Percentiles rank a stretch among this genome's conserved stretches.
Conservation (phyloP, 2,113 vertebrate species). For the Illadopsis cleaveri region DNA sequence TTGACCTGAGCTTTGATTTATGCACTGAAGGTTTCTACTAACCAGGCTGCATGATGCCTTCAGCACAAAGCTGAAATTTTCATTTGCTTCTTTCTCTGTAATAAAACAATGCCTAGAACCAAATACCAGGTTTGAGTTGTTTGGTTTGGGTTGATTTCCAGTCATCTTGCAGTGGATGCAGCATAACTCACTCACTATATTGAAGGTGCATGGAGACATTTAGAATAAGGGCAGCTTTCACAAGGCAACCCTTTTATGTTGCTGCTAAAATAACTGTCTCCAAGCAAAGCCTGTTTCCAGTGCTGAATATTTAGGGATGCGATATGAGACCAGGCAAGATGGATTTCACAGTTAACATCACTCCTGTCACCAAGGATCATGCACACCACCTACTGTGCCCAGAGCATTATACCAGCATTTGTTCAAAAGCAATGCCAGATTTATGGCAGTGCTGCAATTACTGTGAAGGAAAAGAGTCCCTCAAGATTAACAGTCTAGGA, state of each 20-base stretch:
- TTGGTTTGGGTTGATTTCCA: neutral
- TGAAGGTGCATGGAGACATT: neutral
- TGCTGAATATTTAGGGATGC: neutral
- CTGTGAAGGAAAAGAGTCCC: neutral
- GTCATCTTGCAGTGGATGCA: neutral
- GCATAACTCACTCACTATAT: neutral
- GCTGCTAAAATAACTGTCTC: neutral
- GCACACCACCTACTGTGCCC: neutral
- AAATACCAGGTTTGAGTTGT: neutral
- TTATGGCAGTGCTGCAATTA: neutral
- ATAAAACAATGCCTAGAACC: neutral
- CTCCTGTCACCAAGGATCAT: neutral
- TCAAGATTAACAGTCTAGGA: neutral
- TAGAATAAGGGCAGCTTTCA: neutral
- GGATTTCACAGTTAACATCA: neutral
- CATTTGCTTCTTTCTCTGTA: neutral
- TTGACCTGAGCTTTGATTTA: slow-evolving; percentile 37
- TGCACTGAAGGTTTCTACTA: neutral
- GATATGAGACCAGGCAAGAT: neutral
- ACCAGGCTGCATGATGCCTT: neutral
- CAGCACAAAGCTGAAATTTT: slow-evolving; percentile 1
- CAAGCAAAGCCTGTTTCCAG: neutral
- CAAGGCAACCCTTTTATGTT: neutral
- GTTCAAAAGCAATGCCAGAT: neutral
- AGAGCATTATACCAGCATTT: neutral